Evolutionary conservation across 2,888 invertebrate species (phyloP), one percentile per base, ranked within the genome.

Genomic region (Pammene fasciana): DNA sequence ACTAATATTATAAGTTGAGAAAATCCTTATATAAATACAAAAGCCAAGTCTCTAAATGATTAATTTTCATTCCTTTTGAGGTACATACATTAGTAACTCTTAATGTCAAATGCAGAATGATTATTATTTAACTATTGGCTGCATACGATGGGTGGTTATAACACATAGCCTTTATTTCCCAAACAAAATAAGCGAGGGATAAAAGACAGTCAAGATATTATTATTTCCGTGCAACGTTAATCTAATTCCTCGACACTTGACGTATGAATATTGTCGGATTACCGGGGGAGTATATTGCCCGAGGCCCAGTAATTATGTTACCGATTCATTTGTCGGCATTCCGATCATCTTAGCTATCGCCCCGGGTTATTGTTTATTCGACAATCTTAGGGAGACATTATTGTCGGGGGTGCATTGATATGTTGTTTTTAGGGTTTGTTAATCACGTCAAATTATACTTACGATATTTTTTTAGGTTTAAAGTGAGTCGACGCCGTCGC

Each of bases 221-320:
- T n/a, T n/a, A n/a, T n/a, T 48, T 34, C 38, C 45, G 16, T 52
- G 16, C 43, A 52, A 43, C 26, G 50, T 45, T 61, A 61, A 67
- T 62, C 67, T 48, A 34, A 66, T 66, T 41, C 36, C 6, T 34
- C 7, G 11, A 18, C 56, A 46, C 55, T 61, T 61, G 55, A 54
- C 54, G 54, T 67, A 56, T 67, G 67, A 61, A 61, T 61, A 67
- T 67, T 67, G 67, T 34, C 18, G n/a, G 67, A 67, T 67, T 67
- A 67, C 9, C 16, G n/a, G 46, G 67, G 55, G 55, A 52, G 60
- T 2, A 6, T 45, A 9, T 36, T 38, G 46, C 67, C 61, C 3
- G 5, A 2, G 61, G 67, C 10, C 38, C 55, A 55, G 55, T 55
- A 67, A 67, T 67, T 55, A 34, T n/a, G 60, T 67, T 67, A 67